Evolutionary conservation across 2,113 vertebrate genomes (phyloP), one percentile per base, ranked within the genome.

Genomic region (Guaruba guarouba): DNA sequence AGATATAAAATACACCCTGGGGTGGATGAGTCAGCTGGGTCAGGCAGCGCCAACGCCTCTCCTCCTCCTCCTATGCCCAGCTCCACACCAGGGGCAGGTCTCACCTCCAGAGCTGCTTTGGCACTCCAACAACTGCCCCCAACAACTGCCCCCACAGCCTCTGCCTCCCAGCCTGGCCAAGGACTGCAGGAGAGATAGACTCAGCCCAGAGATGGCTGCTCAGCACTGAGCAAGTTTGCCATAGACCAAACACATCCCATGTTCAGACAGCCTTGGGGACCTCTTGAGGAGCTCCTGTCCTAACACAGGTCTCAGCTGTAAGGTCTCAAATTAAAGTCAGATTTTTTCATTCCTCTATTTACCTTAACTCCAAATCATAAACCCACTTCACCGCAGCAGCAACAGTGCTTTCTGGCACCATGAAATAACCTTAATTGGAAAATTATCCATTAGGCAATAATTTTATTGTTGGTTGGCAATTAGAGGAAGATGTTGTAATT

Each of bases 401-500:
- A 31, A 57, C 54, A 33, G 13, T 20, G 54, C 16, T 31, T 55
- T 74, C 71, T 79, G 22, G 48, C 76, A 69, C 44, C 44, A 54
- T 7, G 25, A 82, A 88, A 90, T 64, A 75, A 91, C 63, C 73
- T 52, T 55, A 77, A 93, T 57, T 73, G 66, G 61, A 96, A 95
- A 95, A 86, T 81, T 51, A 92, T 78, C 86, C 35, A 69, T 68
- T 88, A 92, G 48, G 69, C 86, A 96, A 82, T 64, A 77, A 76
- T 76, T 63, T 59, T 6, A 73, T 82, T 80, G 70, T 57, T 20
- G 1, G 59, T 64, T 87, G 71, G 77, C 71, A 94, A 52, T 75
- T 86, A 89, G 74, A 28, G 39, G 29, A 82, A 84, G 83, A 84
- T 88, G 82, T 54, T 92, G 91, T 67, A 92, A 96, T 91, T 93